Percentiles rank a stretch among this genome's conserved stretches.
Evolutionary conservation across 2,888 invertebrate genomes (phyloP).

Genomic region (Timandra comae): DNA sequence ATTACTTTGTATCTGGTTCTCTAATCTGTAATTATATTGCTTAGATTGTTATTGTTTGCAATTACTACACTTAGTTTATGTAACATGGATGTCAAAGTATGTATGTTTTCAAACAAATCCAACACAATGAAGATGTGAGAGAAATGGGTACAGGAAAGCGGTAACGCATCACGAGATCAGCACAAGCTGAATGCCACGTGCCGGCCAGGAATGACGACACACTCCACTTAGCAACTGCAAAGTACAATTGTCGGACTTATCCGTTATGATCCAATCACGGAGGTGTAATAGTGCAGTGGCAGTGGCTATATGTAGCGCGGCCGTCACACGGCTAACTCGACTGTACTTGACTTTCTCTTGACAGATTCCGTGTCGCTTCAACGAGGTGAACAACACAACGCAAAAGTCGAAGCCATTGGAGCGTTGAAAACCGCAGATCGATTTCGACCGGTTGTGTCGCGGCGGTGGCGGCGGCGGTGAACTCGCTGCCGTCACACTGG

Average conservation of each 20-base stretch:
- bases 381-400: constrained; percentile 64
- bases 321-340: constrained; percentile 41
- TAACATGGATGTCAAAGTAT: too few species aligned
- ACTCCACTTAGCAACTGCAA: constrained; percentile 46
- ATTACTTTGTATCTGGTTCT: too few species aligned
- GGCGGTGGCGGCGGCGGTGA: constrained; percentile 32
- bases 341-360: constrained; percentile 71
- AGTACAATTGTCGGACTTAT: constrained; percentile 49
- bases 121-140: too few species aligned
- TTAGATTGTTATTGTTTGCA: too few species aligned
- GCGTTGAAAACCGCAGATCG: constrained; percentile 59
- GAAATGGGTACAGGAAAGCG: constrained; percentile 24
- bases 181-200: constrained; percentile 38
- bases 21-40: too few species aligned
- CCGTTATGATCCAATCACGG: constrained; percentile 61
- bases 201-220: constrained; percentile 38
- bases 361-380: constrained; percentile 63
- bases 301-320: constrained; percentile 51
- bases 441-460: constrained; percentile 49
- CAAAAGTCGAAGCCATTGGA: constrained; percentile 59
- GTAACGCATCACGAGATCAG: constrained; percentile 25
- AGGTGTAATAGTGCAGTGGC: constrained; percentile 44
- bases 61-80: too few species aligned
- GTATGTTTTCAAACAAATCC: too few species aligned
- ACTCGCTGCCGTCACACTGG: constrained; percentile 42